phyloP scores from a whole-genome alignment of 2,113 vertebrate genomes.

The Alligator mississippiensis region DNA sequence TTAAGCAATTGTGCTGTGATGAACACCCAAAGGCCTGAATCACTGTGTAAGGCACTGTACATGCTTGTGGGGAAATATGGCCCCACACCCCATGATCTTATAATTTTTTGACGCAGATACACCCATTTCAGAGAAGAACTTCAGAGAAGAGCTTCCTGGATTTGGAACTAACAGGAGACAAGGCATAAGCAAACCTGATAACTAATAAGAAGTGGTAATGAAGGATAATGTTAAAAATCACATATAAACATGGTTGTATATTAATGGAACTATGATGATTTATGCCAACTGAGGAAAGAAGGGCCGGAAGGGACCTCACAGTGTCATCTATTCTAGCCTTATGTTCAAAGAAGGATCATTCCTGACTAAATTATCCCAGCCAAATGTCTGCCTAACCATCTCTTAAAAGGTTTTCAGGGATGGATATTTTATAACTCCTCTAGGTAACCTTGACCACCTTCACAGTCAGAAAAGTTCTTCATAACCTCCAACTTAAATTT shows the following conservation, averaged over 20 bases:
- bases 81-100: neutral
- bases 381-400: no score
- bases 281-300: neutral
- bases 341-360: no score
- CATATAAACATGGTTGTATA: neutral
- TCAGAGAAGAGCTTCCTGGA: rapidly evolving
- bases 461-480: no score
- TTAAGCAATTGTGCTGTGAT: neutral
- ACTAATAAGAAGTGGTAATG: neutral
- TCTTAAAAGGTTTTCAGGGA: no score
- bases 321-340: no score
- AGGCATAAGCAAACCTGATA: neutral
- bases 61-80: neutral
- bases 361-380: no score
- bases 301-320: no score
- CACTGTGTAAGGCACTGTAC: rapidly evolving
- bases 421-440: no score
- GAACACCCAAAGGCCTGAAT: neutral
- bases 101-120: neutral
- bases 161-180: neutral
- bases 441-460: no score
- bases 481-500: no score
- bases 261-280: neutral
- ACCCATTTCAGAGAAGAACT: rapidly evolving
- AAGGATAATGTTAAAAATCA: neutral